Evolutionary conservation across 2,888 invertebrate genomes (phyloP).

Genomic region (Agrotis exclamationis): DNA sequence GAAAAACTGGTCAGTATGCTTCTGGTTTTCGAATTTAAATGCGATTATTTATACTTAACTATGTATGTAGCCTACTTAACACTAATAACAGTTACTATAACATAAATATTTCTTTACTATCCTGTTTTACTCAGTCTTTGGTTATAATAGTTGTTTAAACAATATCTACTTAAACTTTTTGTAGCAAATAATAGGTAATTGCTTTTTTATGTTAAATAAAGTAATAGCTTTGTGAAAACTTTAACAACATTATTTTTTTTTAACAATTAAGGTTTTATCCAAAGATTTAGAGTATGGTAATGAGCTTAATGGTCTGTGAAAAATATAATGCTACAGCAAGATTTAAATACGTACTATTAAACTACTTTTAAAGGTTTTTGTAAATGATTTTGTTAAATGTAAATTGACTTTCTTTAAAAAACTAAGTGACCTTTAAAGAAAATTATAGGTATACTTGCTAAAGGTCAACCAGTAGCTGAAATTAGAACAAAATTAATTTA

Average conservation of each 20-base stretch:
- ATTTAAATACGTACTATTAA: background rate
- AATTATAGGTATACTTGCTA: background rate
- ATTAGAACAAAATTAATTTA: no score
- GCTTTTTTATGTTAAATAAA: conserved; percentile 25
- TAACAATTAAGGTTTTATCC: background rate
- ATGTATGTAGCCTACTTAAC: no score
- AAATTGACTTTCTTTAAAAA: background rate
- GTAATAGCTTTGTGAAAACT: conserved; percentile 13
- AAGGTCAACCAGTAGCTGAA: no score
- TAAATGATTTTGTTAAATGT: background rate
- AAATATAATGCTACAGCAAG: background rate
- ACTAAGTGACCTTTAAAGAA: background rate
- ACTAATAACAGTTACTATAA: background rate
- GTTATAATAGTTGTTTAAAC: conserved; percentile 22
- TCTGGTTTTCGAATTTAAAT: no score
- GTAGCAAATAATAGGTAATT: conserved; percentile 29
- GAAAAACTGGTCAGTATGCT: no score
- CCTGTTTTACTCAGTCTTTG: conserved; percentile 7
- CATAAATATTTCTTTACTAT: background rate
- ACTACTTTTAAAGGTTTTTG: background rate
- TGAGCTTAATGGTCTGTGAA: conserved; percentile 15
- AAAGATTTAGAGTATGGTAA: conserved; percentile 1
- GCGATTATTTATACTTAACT: no score
- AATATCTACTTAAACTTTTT: conserved; percentile 37
- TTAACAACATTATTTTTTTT: conserved; percentile 15